Evolutionary conservation across 1,140 invertebrate genomes (phyloP).

Genomic region (Kradibia gibbosae): DNA sequence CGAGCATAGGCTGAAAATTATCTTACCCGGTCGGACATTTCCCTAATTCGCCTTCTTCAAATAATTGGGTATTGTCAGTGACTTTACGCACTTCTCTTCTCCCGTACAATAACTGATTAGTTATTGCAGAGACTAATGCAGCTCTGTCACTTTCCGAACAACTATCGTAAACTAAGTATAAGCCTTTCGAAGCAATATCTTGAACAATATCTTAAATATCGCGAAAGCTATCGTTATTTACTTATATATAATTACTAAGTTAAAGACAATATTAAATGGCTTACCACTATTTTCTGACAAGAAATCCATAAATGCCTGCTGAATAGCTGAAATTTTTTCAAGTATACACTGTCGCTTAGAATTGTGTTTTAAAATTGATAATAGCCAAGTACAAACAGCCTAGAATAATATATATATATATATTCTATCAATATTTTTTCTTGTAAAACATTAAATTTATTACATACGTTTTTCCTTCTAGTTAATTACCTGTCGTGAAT

Average conservation of each 20-base stretch:
- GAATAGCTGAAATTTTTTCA: conserved; percentile 79
- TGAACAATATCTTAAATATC: conserved; percentile 83
- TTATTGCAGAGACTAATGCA: conserved; percentile 82
- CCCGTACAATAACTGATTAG: conserved; percentile 86
- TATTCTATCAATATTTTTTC: not conserved
- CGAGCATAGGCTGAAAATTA: not conserved
- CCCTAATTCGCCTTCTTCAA: conserved; percentile 89
- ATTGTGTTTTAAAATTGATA: conserved; percentile 87
- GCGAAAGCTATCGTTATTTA: conserved; percentile 30
- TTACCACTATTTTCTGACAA: conserved; percentile 91
- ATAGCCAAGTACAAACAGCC: conserved; percentile 88
- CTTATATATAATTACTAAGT: conserved; percentile 5
- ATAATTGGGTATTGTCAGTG: conserved; percentile 86
- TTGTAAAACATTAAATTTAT: not conserved
- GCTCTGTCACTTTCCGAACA: conserved; percentile 81
- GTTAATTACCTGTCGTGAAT: conserved; percentile 82
- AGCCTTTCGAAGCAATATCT: conserved; percentile 92
- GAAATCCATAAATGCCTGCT: conserved; percentile 89
- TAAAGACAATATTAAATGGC: conserved; percentile 45
- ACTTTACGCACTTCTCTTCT: conserved; percentile 82
- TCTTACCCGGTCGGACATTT: conserved; percentile 85
- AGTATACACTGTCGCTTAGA: conserved; percentile 79
- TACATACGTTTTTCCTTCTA: not conserved
- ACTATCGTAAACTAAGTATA: conserved; percentile 89
- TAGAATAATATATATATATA: conserved; percentile 62